Evolutionary conservation across 2,797 vertebrate genomes (phyloP), one percentile per base, ranked within the genome.

Genomic region (Pseudochirops corinnae): DNA sequence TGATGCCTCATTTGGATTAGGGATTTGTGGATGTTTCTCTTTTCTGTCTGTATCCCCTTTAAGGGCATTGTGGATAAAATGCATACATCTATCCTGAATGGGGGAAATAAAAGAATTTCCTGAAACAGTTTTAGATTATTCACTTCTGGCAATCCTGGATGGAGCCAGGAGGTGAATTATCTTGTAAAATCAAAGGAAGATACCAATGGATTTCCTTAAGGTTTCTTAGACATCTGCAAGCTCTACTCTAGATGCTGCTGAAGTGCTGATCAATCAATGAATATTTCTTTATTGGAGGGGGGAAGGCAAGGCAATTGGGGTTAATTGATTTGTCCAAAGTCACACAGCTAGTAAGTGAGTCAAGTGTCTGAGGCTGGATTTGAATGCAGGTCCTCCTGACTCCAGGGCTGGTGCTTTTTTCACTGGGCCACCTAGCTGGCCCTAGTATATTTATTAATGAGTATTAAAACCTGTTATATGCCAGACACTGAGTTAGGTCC

Each of bases 181-280:
- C 67, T 95, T 82, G 33, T 96, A 52, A 95, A 87, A 67, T 92
- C 57, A 95, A 96, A 90, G 91, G 74, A n/a, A 50, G 21, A n/a
- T 52, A 39, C 57, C 46, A 10, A 57, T 93, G 9, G 7, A 4
- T 96, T 96, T 97, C 46, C 52, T 95, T 92, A 92, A 91, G 93
- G 1, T 50, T 62, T 60, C 7, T 92, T 52, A 92, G 62, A 82
- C 28, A 46, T 56, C 57, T 57, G 46, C 52, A 96, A 95, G 58
- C 5, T 90, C 67, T 56, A 56, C 33, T 91, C 18, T 46, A 94
- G n/a, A 52, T 16, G 3, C 5, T 46, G 28, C 29, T 1, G 50
- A 56, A 92, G 0, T 87, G 67, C 24, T 24, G 10, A 87, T 87
- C 74, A 87, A 87, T 87, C 1, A 87, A 55, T 55, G 53, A 12